Evolutionary conservation across 2,888 invertebrate genomes (phyloP), one percentile per base, ranked within the genome.

Genomic region (Carcina quercana): DNA sequence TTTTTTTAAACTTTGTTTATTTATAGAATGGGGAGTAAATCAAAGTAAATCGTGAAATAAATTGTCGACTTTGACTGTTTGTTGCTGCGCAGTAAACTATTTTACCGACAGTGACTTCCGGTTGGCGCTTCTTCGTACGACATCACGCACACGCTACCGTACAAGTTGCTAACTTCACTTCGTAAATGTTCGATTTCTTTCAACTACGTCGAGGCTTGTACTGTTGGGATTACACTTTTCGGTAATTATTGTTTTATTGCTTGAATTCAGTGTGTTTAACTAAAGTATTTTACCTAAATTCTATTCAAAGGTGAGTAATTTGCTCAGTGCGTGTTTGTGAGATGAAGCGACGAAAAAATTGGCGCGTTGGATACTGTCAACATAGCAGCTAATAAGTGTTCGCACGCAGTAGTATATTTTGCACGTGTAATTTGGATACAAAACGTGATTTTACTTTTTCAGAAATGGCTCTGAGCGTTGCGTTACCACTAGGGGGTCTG

Each of bases 391-490:
- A 61, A 53, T 53, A 53, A 60, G 58, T 66, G 56, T 68, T 68
- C 65, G 51, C 64, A 67, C 56, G 62, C 61, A 71, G 63, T 69
- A 60, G 56, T 53, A n/a, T n/a, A 50, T 62, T 59, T 67, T 65
- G 75, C 82, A 79, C 82, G 80, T 80, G 83, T 80, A 76, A 72
- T 63, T 65, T 47, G 49, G 65, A 62, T 67, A 66, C 43, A 62
- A 57, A n/a, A 55, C 47, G 53, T 59, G 47, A 60, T 64, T 73
- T 72, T 73, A 47, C 50, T 35, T 61, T 80, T 68, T 28, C 82
- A 83, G 84, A 73, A 65, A 88, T 88, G 88, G 87, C 87, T 68
- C 69, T 89, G 61, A 83, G 86, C 61, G 80, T 88, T 65, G 87
- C 87, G 53, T 68, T 88, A 70, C 87, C 88, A 38, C 62, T 87